A percentile compares a stretch with the other conserved stretches of the same genome.
These are phyloP conservation scores for Lampropteryx suffumata DNA, from an alignment of 2,888 invertebrate genomes.

Conservation along the genomic window DNA sequence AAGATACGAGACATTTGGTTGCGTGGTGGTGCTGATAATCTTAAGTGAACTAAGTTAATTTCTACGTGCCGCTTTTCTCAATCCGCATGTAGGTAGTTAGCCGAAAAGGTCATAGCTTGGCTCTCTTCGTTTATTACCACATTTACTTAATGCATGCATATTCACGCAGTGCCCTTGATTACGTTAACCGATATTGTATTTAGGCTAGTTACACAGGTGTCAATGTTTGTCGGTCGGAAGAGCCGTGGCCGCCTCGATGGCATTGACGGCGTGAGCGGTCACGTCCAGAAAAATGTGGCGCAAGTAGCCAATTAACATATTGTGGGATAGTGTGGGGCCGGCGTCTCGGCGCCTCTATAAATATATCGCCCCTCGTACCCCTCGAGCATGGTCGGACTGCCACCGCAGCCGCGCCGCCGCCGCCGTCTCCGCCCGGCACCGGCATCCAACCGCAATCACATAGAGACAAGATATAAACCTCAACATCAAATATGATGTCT, in stretches of 20 bases:
- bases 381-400: constrained; percentile 41
- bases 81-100: too few relatives aligned
- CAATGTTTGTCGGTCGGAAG: constrained; percentile 76
- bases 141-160: constrained; percentile 33
- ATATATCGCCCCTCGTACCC: constrained; percentile 55
- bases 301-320: constrained; percentile 76
- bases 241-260: constrained; percentile 57
- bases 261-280: constrained; percentile 71
- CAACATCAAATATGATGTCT: constrained; percentile 55
- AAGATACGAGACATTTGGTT: too few relatives aligned
- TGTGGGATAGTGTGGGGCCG: constrained; percentile 72
- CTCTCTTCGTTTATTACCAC: constrained; percentile 50
- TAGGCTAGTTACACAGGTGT: constrained; percentile 74
- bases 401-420: constrained; percentile 50
- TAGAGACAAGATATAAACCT: constrained; percentile 55
- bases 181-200: constrained; percentile 54
- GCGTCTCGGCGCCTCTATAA: constrained; percentile 78
- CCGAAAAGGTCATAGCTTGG: constrained; percentile 34
- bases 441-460: constrained; percentile 48
- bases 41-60: too few relatives aligned
- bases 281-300: constrained; percentile 75
- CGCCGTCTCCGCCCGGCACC: constrained; percentile 59
- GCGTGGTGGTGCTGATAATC: not conserved
- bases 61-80: too few relatives aligned
- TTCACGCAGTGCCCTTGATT: constrained; percentile 50